Evolutionary conservation across 1,140 invertebrate species (phyloP), one percentile per base, ranked within the genome.

Genomic region (Drosophila rhopaloa): DNA sequence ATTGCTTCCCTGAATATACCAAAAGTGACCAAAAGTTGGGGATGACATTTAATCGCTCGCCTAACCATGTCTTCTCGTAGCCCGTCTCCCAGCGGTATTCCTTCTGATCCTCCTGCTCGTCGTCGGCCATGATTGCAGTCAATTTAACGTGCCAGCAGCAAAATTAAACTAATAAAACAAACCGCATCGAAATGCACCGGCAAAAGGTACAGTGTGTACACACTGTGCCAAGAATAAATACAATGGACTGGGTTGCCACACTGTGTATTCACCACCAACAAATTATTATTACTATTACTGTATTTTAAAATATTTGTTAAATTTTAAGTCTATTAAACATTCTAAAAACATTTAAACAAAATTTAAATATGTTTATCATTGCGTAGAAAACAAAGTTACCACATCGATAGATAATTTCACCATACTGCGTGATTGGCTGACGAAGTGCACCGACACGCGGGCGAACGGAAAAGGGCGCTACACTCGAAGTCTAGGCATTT

Each of bases 31-130:
- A 8, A 32, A 14, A 48, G 7, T 19, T 43, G 4, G 24, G 13
- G 24, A 6, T 27, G 1, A 16, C n/a, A 37, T 37, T n/a, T n/a
- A 3, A 14, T n/a, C 8, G 1, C 7, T n/a, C 32, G 29, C 1
- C 40, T 93, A 94, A 97, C 97, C 97, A 98, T 90, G 97, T 98
- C 93, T 98, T 98, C 93, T 99, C 98, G 93, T 99, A 99, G 84
- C 98, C 98, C 44, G 97, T 98, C 92, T 99, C 98, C 98, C 98
- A 99, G 24, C 97, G 95, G 92, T 99, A 99, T 90, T 98, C 97
- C 89, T 98, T 98, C 44, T 95, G 95, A 90, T 98, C 97, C 44
- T 97, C 97, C 55, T 98, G 96, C 53, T 97, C 96, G 57, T 94
- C 95, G 94, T 96, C 96, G 16, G 83, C 90, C 90, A 91, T 70